Base-by-base conservation (phyloP, 92 coral and sea anemone species). In the Epizoanthus stellaris region DNA sequence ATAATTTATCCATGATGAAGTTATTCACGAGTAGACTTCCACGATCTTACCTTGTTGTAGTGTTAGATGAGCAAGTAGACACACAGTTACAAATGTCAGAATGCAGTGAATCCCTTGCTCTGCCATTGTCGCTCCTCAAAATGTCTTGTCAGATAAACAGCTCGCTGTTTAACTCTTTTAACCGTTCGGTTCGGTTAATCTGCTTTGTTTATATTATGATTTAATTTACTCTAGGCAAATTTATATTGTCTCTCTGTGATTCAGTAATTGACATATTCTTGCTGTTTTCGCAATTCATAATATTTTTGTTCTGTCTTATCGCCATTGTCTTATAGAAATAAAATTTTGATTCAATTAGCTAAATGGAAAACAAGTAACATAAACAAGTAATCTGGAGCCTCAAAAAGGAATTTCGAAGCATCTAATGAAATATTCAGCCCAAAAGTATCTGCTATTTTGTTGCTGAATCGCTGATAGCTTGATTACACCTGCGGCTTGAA, bases 241-340 rank as follows among this genome's bases (percentile, higher is more conserved):
- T 43, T 52, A 52, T 57, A 14, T 49, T 45, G 4, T 12, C 36
- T 43, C 1, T n/a, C 61, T 2, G 11, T 7, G 52, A 15, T 40
- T 66, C 21, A 14, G 20, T 4, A 68, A 36, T 16, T 6, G 45
- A 56, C 40, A 70, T 3, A 12, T 10, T 73, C 77, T 21, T 73
- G 77, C 61, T 73, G 63, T 73, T 73, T 73, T n/a, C 25, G 40
- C 16, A 47, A 21, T 19, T 73, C 77, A 73, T 20, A 8, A 9
- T n/a, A 52, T 49, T 49, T 73, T 13, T 73, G 52, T 6, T 73
- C 6, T 9, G 56, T 7, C 56, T 10, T 52, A 52, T 52, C 56
- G 10, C 1, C 15, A 52, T 52, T 52, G 14, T 52, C 10, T 52
- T 52, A 13, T 52, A 52, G 12, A 52, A 8, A 52, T 52, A 13